phyloP scores from a whole-genome alignment of 2,888 invertebrate genomes.

The Scaptomyza reducta region DNA sequence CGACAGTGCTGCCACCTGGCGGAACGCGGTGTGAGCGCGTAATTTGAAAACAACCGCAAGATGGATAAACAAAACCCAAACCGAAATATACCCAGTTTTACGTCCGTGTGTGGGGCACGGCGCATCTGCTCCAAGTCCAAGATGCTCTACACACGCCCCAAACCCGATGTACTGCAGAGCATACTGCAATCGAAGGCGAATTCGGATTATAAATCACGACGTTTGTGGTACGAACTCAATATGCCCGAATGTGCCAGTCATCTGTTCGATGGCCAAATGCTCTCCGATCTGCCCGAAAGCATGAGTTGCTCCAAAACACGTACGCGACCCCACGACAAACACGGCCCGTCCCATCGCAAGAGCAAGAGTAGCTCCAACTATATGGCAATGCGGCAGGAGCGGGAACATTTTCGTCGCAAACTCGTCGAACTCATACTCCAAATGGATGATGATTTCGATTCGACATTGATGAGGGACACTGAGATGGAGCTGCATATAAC shows the following conservation, averaged over 20 bases:
- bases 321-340: conserved; percentile 67
- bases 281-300: conserved; percentile 87
- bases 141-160: conserved; percentile 79
- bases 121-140: conserved; percentile 77
- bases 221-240: conserved; percentile 83
- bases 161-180: conserved; percentile 74
- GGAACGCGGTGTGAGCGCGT: conserved; percentile 16
- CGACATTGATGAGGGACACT: conserved; percentile 1
- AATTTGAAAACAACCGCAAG: conserved; percentile 42
- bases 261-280: conserved; percentile 83
- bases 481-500: conserved; percentile 15
- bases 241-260: conserved; percentile 82
- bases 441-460: conserved; percentile 83
- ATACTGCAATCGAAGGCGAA: conserved; percentile 83
- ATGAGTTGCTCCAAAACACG: conserved; percentile 82
- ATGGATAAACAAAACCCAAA: conserved; percentile 67
- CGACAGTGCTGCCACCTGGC: conserved; percentile 40
- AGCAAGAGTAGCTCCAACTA: conserved; percentile 87
- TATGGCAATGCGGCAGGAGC: conserved; percentile 88
- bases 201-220: conserved; percentile 80
- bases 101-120: conserved; percentile 65
- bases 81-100: conserved; percentile 62
- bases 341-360: conserved; percentile 9
- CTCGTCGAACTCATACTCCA: conserved; percentile 90
- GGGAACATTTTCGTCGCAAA: conserved; percentile 92